phyloP scores from a whole-genome alignment of 2,888 invertebrate species.

The Callyntrura sp. region DNA sequence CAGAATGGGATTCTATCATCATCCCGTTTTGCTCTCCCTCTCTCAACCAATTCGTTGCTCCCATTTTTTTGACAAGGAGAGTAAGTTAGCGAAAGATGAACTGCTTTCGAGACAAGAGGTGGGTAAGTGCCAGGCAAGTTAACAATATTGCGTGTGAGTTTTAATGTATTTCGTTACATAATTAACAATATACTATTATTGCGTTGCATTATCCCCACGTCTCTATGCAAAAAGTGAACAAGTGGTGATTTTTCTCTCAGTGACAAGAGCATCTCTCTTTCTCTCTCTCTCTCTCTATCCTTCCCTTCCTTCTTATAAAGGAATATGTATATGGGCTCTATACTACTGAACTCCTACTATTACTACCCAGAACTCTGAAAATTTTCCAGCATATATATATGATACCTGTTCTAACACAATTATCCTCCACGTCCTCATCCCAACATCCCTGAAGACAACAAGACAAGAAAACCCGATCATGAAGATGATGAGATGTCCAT shows the following conservation, averaged over 20 bases:
- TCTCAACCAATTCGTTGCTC: not conserved
- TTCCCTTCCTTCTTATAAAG: not conserved
- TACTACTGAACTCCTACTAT: not conserved
- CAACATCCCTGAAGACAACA: not conserved
- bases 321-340: no score
- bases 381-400: constrained; percentile 66
- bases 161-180: constrained; percentile 22
- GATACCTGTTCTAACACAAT: constrained; percentile 65
- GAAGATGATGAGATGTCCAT: not conserved
- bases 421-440: no score
- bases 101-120: not conserved
- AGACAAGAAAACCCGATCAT: constrained; percentile 26
- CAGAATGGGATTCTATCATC: constrained; percentile 13
- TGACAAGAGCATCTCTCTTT: not conserved
- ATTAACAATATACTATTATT: constrained; percentile 9
- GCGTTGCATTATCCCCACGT: not conserved
- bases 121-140: constrained; percentile 41
- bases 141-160: constrained; percentile 62
- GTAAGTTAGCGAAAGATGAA: not conserved
- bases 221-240: constrained; percentile 18
- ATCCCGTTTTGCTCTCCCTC: not conserved
- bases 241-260: constrained; percentile 7
- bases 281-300: no score
- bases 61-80: not conserved
- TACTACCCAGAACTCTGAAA: constrained; percentile 46